Percentiles rank a stretch among this genome's conserved stretches.
These are phyloP conservation scores for Gallinago undulata DNA, from an alignment of 2,113 vertebrate genomes.

Conservation along the genomic window DNA sequence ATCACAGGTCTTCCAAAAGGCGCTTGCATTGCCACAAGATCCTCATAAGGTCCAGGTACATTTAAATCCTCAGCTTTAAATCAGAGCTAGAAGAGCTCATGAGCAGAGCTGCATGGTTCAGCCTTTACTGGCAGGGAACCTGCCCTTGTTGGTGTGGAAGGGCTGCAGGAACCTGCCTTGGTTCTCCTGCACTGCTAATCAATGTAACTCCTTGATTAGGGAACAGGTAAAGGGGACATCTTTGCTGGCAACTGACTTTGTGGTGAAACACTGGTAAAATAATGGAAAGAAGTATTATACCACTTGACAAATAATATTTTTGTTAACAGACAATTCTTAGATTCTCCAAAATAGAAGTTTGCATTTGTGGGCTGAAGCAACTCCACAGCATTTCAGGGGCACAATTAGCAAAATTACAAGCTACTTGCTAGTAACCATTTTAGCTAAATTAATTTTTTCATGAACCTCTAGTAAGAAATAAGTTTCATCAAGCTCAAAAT, in stretches of 20 bases:
- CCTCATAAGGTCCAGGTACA: no score
- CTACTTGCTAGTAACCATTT: neutral
- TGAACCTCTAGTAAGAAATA: neutral
- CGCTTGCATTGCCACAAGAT: accelerated
- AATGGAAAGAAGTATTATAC: neutral
- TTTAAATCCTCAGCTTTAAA: neutral
- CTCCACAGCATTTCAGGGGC: neutral
- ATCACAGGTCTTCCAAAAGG: neutral
- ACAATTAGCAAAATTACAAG: neutral
- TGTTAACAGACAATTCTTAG: neutral
- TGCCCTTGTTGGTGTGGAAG: accelerated
- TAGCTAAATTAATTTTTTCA: neutral
- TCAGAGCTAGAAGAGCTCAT: neutral
- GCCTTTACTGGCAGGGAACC: accelerated
- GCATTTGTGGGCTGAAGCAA: neutral
- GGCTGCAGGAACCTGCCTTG: neutral
- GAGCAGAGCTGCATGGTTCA: neutral
- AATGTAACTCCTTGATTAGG: neutral
- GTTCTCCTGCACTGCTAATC: neutral
- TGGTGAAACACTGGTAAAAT: neutral
- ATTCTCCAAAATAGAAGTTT: neutral
- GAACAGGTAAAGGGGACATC: neutral
- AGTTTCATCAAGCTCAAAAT: neutral
- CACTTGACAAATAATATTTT: neutral
- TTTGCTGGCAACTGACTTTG: neutral